Conservation (phyloP, 2,113 vertebrate genomes). For the Centrocercus urophasianus region DNA sequence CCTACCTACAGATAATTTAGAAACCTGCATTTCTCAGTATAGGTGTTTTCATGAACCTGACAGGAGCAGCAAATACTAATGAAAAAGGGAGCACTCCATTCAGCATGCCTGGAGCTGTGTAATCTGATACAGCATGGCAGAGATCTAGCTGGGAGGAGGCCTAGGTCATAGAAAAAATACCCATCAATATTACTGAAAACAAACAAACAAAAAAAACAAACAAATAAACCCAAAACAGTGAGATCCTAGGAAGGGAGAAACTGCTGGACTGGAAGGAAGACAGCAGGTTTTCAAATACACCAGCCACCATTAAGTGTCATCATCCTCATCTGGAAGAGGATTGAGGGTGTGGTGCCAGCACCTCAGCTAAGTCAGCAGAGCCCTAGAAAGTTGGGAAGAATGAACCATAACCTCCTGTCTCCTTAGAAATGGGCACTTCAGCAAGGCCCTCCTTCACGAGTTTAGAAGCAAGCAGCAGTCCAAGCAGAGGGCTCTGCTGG, state of each 20-base stretch:
- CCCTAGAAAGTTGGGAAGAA: not conserved
- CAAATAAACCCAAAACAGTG: no score
- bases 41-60: not conserved
- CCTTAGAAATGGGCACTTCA: not conserved
- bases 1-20: not conserved
- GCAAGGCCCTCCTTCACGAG: not conserved
- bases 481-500: not conserved
- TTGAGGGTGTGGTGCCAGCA: not conserved
- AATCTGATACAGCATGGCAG: not conserved
- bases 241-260: not conserved
- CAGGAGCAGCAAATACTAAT: not conserved
- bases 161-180: not conserved
- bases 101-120: not conserved
- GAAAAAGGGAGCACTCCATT: not conserved
- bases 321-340: not conserved
- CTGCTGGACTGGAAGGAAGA: not conserved
- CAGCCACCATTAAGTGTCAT: not conserved
- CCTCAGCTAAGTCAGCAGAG: not conserved
- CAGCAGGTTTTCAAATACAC: not conserved
- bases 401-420: not conserved
- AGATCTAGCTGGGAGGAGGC: not conserved
- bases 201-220: not conserved
- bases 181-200: not conserved
- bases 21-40: not conserved
- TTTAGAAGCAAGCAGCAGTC: not conserved